These are phyloP conservation scores for Carcina quercana DNA, from an alignment of 2,888 invertebrate species.

Conservation along the genomic window DNA sequence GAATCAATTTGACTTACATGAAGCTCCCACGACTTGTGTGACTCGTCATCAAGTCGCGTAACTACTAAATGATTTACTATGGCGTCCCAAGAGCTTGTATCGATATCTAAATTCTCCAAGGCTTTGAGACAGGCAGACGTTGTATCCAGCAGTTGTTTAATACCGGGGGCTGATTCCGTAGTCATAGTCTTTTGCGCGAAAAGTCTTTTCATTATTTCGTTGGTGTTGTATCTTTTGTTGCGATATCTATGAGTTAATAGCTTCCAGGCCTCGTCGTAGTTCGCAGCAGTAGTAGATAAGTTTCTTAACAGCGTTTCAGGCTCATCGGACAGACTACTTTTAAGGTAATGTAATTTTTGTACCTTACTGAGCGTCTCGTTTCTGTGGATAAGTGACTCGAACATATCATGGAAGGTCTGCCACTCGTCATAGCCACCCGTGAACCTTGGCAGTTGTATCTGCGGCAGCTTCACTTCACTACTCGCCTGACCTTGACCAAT, in stretches of 20 bases:
- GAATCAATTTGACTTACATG: neutral
- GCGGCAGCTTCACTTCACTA: conserved; percentile 13
- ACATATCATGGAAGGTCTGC: conserved; percentile 16
- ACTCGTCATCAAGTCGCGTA: conserved; percentile 14
- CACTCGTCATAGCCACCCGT: conserved; percentile 16
- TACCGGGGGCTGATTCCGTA: conserved; percentile 10
- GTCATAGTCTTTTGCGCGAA: conserved; percentile 12
- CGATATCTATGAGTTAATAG: conserved; percentile 15
- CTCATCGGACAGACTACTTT: conserved; percentile 16
- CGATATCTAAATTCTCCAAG: conserved; percentile 8
- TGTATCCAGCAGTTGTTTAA: conserved; percentile 14
- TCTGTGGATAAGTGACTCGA: neutral
- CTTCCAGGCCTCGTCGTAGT: conserved; percentile 18
- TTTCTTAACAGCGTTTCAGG: conserved; percentile 14
- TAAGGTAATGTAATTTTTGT: conserved; percentile 21
- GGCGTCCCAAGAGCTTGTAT: conserved; percentile 10
- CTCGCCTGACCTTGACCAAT: no score
- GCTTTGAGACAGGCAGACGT: conserved; percentile 11
- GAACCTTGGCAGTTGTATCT: conserved; percentile 16
- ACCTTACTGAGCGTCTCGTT: conserved; percentile 11
- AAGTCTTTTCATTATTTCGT: conserved; percentile 15
- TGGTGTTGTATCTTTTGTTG: conserved; percentile 17
- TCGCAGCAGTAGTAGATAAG: conserved; percentile 13
- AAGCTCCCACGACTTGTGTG: conserved; percentile 10
- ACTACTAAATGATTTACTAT: conserved; percentile 11